A percentile compares a stretch with the other conserved stretches of the same genome.
These are phyloP conservation scores for Pocillopora meandrina DNA, from an alignment of 92 coral and sea anemone species.

Conservation along the genomic window DNA sequence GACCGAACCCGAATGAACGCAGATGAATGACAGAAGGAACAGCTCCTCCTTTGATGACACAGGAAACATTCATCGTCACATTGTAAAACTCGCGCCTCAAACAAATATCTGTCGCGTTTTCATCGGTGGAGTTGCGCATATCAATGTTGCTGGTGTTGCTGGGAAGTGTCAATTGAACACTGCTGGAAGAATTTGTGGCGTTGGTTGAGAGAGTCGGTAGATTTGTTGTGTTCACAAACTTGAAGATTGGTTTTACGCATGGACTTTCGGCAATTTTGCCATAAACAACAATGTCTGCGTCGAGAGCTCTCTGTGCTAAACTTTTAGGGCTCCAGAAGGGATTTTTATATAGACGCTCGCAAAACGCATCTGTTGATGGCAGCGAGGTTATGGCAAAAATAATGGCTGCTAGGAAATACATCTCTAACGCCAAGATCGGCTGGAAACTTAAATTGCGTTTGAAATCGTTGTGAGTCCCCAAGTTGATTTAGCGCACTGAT, in stretches of 20 bases:
- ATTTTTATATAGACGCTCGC: slow-evolving; percentile 63
- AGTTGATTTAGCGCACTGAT: neutral
- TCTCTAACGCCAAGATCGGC: neutral
- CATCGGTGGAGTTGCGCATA: slow-evolving; percentile 7
- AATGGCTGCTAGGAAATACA: slow-evolving; percentile 1
- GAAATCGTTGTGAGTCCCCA: neutral
- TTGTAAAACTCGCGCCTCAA: slow-evolving; percentile 59
- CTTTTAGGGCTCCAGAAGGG: slow-evolving; percentile 64
- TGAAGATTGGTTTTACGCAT: slow-evolving; percentile 62
- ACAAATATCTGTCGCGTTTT: slow-evolving; percentile 29
- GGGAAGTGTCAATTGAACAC: slow-evolving; percentile 23
- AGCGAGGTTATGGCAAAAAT: slow-evolving; percentile 6
- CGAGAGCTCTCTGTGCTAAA: slow-evolving; percentile 56
- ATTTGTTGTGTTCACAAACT: neutral
- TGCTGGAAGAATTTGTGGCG: slow-evolving; percentile 44
- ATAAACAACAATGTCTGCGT: slow-evolving; percentile 77
- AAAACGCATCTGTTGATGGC: slow-evolving; percentile 54
- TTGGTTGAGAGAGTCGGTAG: slow-evolving; percentile 15
- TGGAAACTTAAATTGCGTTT: neutral
- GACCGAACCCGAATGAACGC: slow-evolving; percentile 62
- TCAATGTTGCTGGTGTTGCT: slow-evolving; percentile 10
- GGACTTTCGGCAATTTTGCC: slow-evolving; percentile 77
- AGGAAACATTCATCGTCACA: slow-evolving; percentile 63
- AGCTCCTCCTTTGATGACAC: slow-evolving; percentile 82
- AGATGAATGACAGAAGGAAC: slow-evolving; percentile 62